Conservation (phyloP, 2,797 vertebrate genomes). For the Jordanella pulchra region DNA sequence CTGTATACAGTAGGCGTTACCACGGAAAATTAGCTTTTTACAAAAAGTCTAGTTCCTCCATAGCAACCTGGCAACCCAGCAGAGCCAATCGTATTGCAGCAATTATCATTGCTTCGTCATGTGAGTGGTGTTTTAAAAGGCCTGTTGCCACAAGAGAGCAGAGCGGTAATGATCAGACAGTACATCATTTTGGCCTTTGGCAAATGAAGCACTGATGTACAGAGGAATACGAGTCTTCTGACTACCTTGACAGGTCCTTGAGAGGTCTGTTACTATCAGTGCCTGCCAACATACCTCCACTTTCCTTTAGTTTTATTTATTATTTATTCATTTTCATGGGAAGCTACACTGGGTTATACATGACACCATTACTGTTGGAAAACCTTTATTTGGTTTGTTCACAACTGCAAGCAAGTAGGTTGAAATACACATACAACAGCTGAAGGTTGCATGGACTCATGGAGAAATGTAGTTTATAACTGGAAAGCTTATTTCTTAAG, state of each 20-base stretch:
- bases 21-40: conserved; percentile 24
- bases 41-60: conserved; percentile 29
- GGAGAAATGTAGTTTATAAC: background rate
- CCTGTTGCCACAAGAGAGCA: conserved; percentile 34
- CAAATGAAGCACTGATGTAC: conserved; percentile 31
- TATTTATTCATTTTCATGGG: too few relatives aligned
- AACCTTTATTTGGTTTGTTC: background rate
- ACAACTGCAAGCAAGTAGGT: background rate
- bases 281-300: conserved; percentile 33
- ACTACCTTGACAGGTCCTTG: conserved; percentile 59
- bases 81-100: conserved; percentile 55
- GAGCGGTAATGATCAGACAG: conserved; percentile 35
- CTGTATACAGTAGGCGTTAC: conserved; percentile 33
- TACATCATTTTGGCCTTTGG: conserved; percentile 30
- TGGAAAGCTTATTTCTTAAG: background rate
- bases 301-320: conserved; percentile 7
- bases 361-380: background rate
- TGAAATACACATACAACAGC: background rate
- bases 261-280: conserved; percentile 36
- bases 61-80: conserved; percentile 55
- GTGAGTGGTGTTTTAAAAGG: conserved; percentile 52
- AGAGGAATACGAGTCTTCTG: conserved; percentile 22
- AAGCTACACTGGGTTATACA: background rate
- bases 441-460: background rate
- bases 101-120: conserved; percentile 39